These are phyloP conservation scores for Coryphaenoides rupestris DNA, from an alignment of 2,113 vertebrate genomes.

Conservation along the genomic window DNA sequence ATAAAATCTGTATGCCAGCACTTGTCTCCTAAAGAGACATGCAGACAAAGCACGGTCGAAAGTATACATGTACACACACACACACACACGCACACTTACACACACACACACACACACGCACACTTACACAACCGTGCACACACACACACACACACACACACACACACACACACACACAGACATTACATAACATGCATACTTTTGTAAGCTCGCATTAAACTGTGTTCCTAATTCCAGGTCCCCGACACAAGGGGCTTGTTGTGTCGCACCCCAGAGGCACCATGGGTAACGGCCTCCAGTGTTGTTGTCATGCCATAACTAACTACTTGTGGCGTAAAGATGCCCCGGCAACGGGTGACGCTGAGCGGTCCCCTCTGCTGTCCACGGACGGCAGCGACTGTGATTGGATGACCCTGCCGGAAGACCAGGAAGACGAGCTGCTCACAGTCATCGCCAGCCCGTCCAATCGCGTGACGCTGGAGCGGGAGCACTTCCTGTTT, in stretches of 20 bases:
- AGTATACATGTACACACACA: conserved; percentile 26
- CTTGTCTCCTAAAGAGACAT: conserved; percentile 41
- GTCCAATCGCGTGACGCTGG: conserved; percentile 35
- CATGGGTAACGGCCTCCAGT: conserved; percentile 73
- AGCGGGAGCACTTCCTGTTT: conserved; percentile 66
- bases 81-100: not conserved
- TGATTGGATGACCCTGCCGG: conserved; percentile 26
- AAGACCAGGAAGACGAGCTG: conserved; percentile 40
- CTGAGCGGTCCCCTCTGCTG: conserved; percentile 60
- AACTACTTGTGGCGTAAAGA: conserved; percentile 44
- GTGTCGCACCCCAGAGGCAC: conserved; percentile 23
- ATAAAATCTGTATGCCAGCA: conserved; percentile 31
- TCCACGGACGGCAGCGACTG: conserved; percentile 54
- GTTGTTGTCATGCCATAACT: conserved; percentile 61
- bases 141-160: not conserved
- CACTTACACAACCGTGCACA: not conserved
- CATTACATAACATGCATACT: not conserved
- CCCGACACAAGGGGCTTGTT: not conserved
- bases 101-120: conserved; percentile 6
- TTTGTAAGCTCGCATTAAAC: not conserved
- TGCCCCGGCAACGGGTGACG: conserved; percentile 2
- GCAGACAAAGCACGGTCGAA: conserved; percentile 21
- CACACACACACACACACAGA: not conserved
- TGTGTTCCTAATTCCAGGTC: not conserved
- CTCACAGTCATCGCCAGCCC: conserved; percentile 31